phyloP scores from a whole-genome alignment of 2,113 vertebrate genomes.

The Cynocephalus volans region DNA sequence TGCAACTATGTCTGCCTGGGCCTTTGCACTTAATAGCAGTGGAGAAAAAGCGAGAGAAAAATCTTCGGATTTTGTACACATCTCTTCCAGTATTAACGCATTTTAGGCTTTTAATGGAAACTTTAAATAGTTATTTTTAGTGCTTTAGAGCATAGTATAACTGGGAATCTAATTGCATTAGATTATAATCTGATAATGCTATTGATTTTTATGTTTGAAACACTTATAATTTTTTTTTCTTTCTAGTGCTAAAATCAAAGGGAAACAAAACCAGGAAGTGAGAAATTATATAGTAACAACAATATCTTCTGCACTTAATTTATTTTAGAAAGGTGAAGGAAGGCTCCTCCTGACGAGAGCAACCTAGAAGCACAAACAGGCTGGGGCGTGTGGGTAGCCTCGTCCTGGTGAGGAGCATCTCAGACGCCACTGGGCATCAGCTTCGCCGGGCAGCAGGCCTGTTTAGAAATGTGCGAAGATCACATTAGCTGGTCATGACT shows the following conservation, averaged over 20 bases:
- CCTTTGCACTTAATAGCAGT: background rate
- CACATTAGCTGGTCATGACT: background rate
- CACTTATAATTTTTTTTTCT: slow-evolving; percentile 10
- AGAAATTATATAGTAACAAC: background rate
- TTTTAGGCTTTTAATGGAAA: background rate
- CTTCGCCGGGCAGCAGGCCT: no score
- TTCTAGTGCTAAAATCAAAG: background rate
- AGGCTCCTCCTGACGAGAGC: background rate
- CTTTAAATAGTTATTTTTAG: background rate
- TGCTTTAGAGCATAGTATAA: background rate
- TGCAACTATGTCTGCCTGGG: background rate
- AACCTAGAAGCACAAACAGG: background rate
- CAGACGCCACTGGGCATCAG: no score
- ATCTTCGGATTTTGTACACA: background rate
- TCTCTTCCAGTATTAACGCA: background rate
- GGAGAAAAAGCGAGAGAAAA: background rate
- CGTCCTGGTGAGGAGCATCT: background rate
- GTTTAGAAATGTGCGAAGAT: background rate
- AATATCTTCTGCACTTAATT: background rate
- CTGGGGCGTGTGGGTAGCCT: rapidly evolving
- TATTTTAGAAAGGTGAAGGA: background rate
- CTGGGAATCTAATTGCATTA: background rate
- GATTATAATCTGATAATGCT: slow-evolving; percentile 27
- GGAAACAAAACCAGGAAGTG: background rate
- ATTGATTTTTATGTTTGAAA: slow-evolving; percentile 40